Conservation (phyloP, 2,113 vertebrate genomes). For the Corythornis madagascariensis region DNA sequence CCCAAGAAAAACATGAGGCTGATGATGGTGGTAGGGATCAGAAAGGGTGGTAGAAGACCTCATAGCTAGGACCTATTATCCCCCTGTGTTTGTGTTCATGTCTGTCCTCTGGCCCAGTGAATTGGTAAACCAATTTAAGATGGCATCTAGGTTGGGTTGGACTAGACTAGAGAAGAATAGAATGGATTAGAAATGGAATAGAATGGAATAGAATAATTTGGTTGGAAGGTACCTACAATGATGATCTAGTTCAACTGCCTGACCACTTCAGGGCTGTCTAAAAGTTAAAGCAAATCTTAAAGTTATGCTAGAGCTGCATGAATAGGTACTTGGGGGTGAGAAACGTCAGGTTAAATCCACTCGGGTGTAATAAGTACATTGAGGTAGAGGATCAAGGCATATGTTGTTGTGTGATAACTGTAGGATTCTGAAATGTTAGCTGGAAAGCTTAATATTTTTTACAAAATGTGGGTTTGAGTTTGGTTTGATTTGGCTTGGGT, state of each 20-base stretch:
- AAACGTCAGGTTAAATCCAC: neutral
- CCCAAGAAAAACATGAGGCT: accelerated
- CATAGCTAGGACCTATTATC: neutral
- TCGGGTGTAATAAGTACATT: neutral
- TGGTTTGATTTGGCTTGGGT: neutral
- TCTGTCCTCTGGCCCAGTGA: neutral
- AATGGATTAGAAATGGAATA: neutral
- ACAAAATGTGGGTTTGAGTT: neutral
- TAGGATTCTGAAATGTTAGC: neutral
- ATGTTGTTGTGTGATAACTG: neutral
- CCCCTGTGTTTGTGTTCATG: neutral
- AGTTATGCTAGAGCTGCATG: neutral
- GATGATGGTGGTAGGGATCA: neutral
- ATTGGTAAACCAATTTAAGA: neutral
- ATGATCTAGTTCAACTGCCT: neutral
- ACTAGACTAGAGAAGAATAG: neutral
- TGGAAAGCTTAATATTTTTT: neutral
- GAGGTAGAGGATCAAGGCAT: neutral
- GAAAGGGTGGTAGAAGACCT: neutral
- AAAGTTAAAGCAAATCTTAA: neutral
- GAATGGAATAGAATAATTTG: neutral
- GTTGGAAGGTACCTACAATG: neutral
- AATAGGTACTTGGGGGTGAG: neutral
- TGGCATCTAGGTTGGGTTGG: neutral
- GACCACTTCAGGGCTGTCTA: neutral